A percentile compares a stretch with the other conserved stretches of the same genome.
Evolutionary conservation across 2,113 vertebrate species (phyloP).

Genomic region (Noctilio leporinus): DNA sequence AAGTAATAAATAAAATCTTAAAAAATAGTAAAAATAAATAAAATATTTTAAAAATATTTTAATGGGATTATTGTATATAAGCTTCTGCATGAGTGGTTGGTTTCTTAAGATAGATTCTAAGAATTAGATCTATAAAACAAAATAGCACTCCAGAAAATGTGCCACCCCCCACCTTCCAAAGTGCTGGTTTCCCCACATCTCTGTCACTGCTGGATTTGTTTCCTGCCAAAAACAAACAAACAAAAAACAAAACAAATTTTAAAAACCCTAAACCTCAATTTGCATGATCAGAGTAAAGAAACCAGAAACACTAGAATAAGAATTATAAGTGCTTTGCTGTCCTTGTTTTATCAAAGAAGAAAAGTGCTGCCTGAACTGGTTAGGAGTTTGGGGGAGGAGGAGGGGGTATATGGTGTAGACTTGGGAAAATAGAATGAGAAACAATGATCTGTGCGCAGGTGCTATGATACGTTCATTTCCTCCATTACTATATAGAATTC

Average conservation of each 20-base stretch:
- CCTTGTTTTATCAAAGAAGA: background rate
- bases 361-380: background rate
- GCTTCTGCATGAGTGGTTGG: too few species aligned
- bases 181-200: background rate
- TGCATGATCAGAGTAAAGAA: background rate
- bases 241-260: background rate
- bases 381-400: background rate
- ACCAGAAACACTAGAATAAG: background rate
- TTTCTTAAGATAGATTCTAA: too few species aligned
- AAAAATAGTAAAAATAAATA: too few species aligned
- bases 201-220: background rate
- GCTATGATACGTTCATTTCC: background rate
- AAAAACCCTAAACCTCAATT: background rate
- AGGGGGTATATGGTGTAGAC: background rate
- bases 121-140: too few species aligned
- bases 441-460: too few species aligned
- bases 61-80: too few species aligned
- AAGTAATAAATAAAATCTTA: too few species aligned
- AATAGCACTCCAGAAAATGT: background rate
- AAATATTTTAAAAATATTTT: too few species aligned
- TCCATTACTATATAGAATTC: background rate
- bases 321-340: background rate
- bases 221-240: background rate
- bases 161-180: background rate
- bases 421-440: background rate